These are phyloP conservation scores for Sipha maydis DNA, from an alignment of 2,888 invertebrate genomes.

Conservation along the genomic window DNA sequence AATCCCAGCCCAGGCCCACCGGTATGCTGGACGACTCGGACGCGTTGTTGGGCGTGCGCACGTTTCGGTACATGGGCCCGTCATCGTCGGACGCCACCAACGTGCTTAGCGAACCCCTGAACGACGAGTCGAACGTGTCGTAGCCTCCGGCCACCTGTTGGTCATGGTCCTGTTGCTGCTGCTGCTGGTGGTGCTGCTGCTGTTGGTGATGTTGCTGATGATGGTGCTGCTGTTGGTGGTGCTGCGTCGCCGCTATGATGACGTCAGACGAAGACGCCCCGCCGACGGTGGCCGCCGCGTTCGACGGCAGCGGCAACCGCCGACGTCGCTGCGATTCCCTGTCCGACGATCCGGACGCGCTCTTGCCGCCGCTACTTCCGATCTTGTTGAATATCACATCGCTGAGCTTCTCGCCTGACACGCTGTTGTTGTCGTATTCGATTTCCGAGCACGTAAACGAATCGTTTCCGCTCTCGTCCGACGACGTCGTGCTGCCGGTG, in stretches of 20 bases:
- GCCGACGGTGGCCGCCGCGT: neutral
- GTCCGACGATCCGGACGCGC: slow-evolving; percentile 48
- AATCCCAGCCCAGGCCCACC: slow-evolving; percentile 91
- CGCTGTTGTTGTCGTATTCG: slow-evolving; percentile 92
- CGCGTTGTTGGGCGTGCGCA: slow-evolving; percentile 77
- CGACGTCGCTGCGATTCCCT: slow-evolving; percentile 63
- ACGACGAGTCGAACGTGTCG: slow-evolving; percentile 83
- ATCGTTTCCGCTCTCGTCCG: slow-evolving; percentile 93
- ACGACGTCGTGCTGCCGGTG: slow-evolving; percentile 81
- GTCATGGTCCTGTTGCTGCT: slow-evolving; percentile 40
- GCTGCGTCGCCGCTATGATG: slow-evolving; percentile 66
- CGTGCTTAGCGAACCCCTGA: slow-evolving; percentile 92
- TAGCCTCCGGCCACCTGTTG: slow-evolving; percentile 44
- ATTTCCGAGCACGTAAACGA: slow-evolving; percentile 98
- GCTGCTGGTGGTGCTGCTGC: slow-evolving; percentile 49
- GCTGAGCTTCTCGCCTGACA: slow-evolving; percentile 80
- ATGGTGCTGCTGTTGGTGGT: slow-evolving; percentile 68
- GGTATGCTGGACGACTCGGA: slow-evolving; percentile 78
- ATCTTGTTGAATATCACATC: slow-evolving; percentile 73
- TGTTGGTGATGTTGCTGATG: slow-evolving; percentile 19
- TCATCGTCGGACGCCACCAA: slow-evolving; percentile 94
- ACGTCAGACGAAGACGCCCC: slow-evolving; percentile 24
- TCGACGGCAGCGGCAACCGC: slow-evolving; percentile 51
- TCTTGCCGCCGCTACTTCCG: slow-evolving; percentile 69
- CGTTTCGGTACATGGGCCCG: slow-evolving; percentile 76